Conservation (phyloP, 2,888 invertebrate species). For the Caradrina clavipalpis region DNA sequence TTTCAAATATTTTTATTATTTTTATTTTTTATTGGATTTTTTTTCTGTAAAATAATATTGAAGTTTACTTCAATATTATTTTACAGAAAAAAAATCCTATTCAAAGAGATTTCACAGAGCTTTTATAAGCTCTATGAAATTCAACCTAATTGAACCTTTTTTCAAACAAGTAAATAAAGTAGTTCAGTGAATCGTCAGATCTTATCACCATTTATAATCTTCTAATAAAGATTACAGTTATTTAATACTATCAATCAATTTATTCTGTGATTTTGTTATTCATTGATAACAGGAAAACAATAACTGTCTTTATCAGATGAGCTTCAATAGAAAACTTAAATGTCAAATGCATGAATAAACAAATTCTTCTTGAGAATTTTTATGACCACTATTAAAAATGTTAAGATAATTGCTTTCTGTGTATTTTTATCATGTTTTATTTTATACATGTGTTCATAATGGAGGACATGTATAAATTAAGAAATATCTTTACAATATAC, state of each 20-base stretch:
- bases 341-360: no score
- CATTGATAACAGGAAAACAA: slow-evolving; percentile 12
- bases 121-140: not conserved
- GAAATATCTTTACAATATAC: no score
- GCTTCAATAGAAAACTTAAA: no score
- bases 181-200: slow-evolving; percentile 2
- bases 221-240: not conserved
- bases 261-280: slow-evolving; percentile 28
- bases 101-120: no score
- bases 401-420: not conserved
- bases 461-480: no score
- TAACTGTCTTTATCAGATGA: not conserved
- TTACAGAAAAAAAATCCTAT: no score
- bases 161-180: not conserved
- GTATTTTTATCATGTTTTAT: not conserved
- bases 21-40: no score
- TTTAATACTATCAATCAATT: slow-evolving; percentile 22
- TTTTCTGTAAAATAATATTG: no score
- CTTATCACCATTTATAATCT: slow-evolving; percentile 26
- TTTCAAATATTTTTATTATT: no score
- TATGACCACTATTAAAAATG: not conserved
- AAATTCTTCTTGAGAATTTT: not conserved
- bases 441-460: no score
- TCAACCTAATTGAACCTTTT: not conserved
- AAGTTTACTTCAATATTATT: no score